Base-by-base conservation (phyloP, 2,113 vertebrate species). In the Menidia beryllina region DNA sequence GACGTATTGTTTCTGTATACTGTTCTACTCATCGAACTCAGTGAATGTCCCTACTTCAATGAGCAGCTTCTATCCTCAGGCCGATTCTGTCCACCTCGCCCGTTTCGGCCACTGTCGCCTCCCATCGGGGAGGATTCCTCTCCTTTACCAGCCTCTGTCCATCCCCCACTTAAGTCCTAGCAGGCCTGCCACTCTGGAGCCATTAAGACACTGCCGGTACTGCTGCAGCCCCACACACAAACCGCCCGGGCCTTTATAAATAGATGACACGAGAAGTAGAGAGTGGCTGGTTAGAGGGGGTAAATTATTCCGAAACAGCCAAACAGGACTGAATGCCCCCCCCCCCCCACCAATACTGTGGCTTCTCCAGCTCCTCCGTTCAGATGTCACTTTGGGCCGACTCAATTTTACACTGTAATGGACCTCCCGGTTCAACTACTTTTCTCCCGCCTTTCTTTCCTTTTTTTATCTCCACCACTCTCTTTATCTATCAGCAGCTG, bases 361-460 rank as follows among this genome's bases (percentile, higher is more conserved):
- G 27, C 70, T 57, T 41, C 75, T 58, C 57, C 65, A 10, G 70
- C 74, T 59, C 83, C 81, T 81, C 70, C 65, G 55, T 81, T 80
- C 88, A 91, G 86, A 88, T 92, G 91, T 90, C 91, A 92, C 88
- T 92, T 92, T 90, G 81, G 77, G 75, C 91, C 56, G 81, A 92
- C 89, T 93, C 91, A 90, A 94, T 93, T 92, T 90, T 92, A 85
- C 88, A 91, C 91, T 93, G 89, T 94, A 93, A 93, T 93, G 88
- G 90, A 94, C 92, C 84, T 91, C 72, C 76, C 73, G 84, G 88
- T 89, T 88, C 86, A 89, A 86, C 81, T 88, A 69, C 82, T 85
- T 89, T 84, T 77, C 75, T 77, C 61, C 74, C 47, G 59, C 67
- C 60, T 80, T 73, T 72, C 69, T 67, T 65, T 83, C 64, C 52